Evolutionary conservation across 2,888 invertebrate species (phyloP), one percentile per base, ranked within the genome.

Genomic region (Lepidochrysops patricia): DNA sequence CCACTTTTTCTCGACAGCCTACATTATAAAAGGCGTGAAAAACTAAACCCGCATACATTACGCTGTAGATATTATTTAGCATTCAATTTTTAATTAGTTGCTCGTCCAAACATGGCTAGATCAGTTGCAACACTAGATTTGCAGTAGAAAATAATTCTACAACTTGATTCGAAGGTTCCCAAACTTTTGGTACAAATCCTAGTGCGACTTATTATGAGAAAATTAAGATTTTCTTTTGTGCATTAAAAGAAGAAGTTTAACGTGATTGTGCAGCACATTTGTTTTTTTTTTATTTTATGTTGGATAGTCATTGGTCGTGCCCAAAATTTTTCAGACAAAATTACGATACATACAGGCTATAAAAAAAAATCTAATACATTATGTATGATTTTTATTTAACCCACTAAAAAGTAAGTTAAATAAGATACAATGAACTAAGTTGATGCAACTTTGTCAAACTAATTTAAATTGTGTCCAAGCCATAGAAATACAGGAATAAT

Each of bases 21-120:
- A 54, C 63, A 54, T 58, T 62, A 61, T 58, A 61, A 60, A 60
- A 49, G 62, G 59, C 61, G 63, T 64, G 62, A 63, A 64, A 64
- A 61, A 64, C 52, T 48, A 58, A 61, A 61, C 63, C 61, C 60
- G 61, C 61, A 62, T 60, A 63, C 57, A 58, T 58, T 50, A 58
- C 43, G 49, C 34, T 49, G 60, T 61, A 48, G 64, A 66, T 68
- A 68, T 66, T 64, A 68, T 69, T 70, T 66, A 64, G 65, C 61
- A 62, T 67, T 65, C 66, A 62, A 67, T 64, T 62, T 66, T 70
- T 70, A 69, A 71, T 70, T 69, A 69, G 66, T 64, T 58, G 63
- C 61, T 61, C 62, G 52, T 57, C 62, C 66, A 57, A 60, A 67
- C 64, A 69, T 58, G 67, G 67, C 27, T 50, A 63, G 65, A 67